phyloP scores from a whole-genome alignment of 1,140 invertebrate species.

The Euura saliciscinereae region DNA sequence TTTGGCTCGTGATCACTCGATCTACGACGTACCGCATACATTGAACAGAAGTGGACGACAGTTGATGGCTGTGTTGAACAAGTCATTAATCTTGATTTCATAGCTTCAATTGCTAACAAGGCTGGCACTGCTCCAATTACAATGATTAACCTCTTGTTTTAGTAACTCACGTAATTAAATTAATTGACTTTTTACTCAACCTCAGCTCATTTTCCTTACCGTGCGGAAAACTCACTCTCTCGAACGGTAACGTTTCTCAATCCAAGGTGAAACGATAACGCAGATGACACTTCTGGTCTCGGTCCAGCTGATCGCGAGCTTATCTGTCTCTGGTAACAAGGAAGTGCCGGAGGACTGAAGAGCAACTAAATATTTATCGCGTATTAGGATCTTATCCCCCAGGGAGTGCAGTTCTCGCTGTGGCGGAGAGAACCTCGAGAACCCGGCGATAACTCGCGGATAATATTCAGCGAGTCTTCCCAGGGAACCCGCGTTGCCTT shows the following conservation, averaged over 20 bases:
- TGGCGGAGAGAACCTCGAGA: too few species aligned
- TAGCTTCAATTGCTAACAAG: background rate
- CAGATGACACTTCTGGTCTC: too few species aligned
- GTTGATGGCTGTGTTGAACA: background rate
- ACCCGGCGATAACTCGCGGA: too few species aligned
- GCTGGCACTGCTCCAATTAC: background rate
- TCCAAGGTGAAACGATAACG: too few species aligned
- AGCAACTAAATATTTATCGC: too few species aligned
- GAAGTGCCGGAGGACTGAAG: too few species aligned
- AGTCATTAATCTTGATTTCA: background rate
- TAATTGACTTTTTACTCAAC: background rate
- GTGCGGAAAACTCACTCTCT: background rate
- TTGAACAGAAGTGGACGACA: background rate
- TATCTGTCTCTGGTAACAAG: too few species aligned
- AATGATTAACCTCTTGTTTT: constrained; percentile 5
- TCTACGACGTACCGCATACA: background rate
- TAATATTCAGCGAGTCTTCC: too few species aligned
- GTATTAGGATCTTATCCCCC: background rate
- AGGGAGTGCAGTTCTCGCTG: background rate
- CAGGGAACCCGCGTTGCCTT: background rate
- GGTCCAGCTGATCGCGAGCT: too few species aligned
- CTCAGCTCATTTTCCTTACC: background rate
- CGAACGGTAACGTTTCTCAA: background rate
- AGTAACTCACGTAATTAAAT: background rate
- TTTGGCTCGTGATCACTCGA: background rate